Base-by-base conservation (phyloP, 2,113 vertebrate genomes). In the Motacilla tschutschensis region DNA sequence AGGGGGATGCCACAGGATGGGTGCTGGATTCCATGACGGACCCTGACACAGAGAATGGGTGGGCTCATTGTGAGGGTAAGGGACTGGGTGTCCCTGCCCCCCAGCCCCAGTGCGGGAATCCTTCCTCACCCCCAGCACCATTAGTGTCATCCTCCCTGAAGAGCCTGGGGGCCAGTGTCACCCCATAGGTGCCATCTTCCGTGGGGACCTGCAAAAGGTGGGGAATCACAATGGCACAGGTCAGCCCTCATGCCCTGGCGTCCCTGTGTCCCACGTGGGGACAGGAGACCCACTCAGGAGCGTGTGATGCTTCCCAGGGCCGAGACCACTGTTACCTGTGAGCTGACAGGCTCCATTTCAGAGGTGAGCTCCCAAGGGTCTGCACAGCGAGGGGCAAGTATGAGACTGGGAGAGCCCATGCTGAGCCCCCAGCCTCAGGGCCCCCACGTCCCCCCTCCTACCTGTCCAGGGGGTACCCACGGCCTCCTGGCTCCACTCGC, bases 391-490 rank as follows among this genome's bases (percentile, higher is more conserved):
- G 17, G 10, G 14, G 8, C 5, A 3, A 38, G 10, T 1, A 14
- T 75, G 57, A 91, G 54, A 53, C 17, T n/a, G 17, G 33, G n/a
- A 43, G 33, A 40, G 5, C 24, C 24, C 4, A 2, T 1, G n/a
- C 54, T 51, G 28, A 58, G 12, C 14, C 29, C 31, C 33, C 9
- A 2, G 12, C 18, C 75, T 10, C 12, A 6, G 46, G 35, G 17
- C 41, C 44, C 44, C 29, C 29, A 1, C 0, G 5, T 13, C 26
- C 36, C 36, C 10, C 19, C 29, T 14, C 46, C 8, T 84, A 97
- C 97, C 97, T 96, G 80, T 94, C 97, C 97, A 98, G 1, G 97
- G 97, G 6, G 53, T 75, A 12, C 95, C 96, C 3, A 20, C 40
- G 1, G 38, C 94, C 83, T 96, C 95, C 1, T 7, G 79, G 91